These are phyloP conservation scores for Calliphora vicina DNA, from an alignment of 1,140 invertebrate species.

Conservation along the genomic window DNA sequence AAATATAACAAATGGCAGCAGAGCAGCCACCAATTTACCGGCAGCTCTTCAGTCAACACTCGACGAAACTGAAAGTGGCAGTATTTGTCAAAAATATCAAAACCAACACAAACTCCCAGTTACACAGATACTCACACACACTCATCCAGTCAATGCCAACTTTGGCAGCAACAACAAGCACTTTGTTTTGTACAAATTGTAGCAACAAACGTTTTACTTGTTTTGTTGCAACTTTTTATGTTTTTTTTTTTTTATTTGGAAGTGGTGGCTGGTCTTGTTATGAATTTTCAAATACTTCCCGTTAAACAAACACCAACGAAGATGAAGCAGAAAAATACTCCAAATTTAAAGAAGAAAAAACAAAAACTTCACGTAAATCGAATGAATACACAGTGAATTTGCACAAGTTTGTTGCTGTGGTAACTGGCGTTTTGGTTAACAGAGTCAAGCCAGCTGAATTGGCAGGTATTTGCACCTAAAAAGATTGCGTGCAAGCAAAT, in stretches of 20 bases:
- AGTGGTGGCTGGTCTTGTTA: background rate
- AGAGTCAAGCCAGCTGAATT: background rate
- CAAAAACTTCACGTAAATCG: background rate
- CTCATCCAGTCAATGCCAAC: background rate
- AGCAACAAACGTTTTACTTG: background rate
- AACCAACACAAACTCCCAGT: background rate
- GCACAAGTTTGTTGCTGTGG: background rate
- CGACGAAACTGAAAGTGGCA: background rate
- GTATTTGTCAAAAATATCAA: background rate
- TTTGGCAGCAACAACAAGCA: background rate
- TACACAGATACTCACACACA: background rate
- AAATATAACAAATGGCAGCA: background rate
- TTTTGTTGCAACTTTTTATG: background rate
- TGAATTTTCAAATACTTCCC: slow-evolving; percentile 11
- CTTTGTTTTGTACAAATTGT: background rate
- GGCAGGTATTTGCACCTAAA: slow-evolving; percentile 29
- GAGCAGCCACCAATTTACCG: background rate
- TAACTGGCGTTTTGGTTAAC: background rate
- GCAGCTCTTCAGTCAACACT: background rate
- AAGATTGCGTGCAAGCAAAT: slow-evolving; percentile 28
- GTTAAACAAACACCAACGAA: background rate
- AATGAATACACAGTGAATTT: background rate
- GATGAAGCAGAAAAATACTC: background rate
- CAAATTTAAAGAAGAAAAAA: background rate
- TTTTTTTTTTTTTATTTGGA: background rate